These are phyloP conservation scores for Amazona guildingii DNA, from an alignment of 2,113 vertebrate species.

Conservation along the genomic window DNA sequence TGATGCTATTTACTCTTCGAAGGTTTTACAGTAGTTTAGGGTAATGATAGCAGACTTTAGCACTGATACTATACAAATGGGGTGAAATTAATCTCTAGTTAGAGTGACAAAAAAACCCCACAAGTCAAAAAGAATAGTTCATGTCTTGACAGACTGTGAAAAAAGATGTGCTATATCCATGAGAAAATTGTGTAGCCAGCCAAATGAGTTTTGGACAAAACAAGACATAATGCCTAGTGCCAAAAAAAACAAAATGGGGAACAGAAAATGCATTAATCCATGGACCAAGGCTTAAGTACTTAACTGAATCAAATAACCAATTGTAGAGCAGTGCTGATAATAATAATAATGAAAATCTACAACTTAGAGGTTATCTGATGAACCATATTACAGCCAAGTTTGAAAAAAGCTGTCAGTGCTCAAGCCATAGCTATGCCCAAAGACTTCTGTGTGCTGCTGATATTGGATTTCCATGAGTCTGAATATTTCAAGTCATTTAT, in stretches of 20 bases:
- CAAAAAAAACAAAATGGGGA: constrained; percentile 27
- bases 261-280: not conserved
- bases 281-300: not conserved
- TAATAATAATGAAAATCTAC: not conserved
- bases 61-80: not conserved
- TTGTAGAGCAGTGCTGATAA: not conserved
- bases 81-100: constrained; percentile 13
- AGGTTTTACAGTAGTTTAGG: not conserved
- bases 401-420: not conserved
- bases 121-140: constrained; percentile 14
- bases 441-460: not conserved
- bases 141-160: constrained; percentile 10
- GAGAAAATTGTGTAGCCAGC: not conserved
- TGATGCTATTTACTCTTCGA: constrained; percentile 27
- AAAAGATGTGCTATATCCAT: not conserved
- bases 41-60: constrained; percentile 9
- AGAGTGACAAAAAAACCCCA: not conserved
- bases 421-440: not conserved
- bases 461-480: not conserved
- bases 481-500: not conserved
- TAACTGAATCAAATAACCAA: not conserved
- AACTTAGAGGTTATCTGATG: not conserved
- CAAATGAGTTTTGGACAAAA: constrained; percentile 47
- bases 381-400: not conserved
- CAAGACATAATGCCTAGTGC: constrained; percentile 7